Percentiles rank a stretch among this genome's conserved stretches.
These are phyloP conservation scores for Megaleporinus macrocephalus DNA, from an alignment of 2,113 vertebrate genomes.

Conservation along the genomic window DNA sequence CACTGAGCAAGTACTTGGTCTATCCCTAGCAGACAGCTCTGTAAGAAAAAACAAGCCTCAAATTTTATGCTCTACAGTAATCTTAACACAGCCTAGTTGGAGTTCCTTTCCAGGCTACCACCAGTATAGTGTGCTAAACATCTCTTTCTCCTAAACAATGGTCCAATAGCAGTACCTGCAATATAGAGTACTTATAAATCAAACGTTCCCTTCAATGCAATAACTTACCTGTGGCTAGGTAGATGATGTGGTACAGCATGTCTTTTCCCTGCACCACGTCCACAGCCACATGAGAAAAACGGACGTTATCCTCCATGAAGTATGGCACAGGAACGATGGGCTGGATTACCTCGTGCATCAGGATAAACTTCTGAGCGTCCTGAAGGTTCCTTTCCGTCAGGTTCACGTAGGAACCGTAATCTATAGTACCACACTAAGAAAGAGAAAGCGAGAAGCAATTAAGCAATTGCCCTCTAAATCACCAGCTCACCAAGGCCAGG, in stretches of 20 bases:
- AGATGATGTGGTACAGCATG: conserved; percentile 89
- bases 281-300: conserved; percentile 92
- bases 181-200: too few species aligned
- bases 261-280: conserved; percentile 95
- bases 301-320: conserved; percentile 96
- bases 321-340: conserved; percentile 87
- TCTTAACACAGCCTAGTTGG: too few species aligned
- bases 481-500: not conserved
- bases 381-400: conserved; percentile 94
- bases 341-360: conserved; percentile 96
- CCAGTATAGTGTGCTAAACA: too few species aligned
- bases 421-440: conserved; percentile 92
- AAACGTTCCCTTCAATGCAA: too few species aligned
- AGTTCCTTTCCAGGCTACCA: too few species aligned
- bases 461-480: not conserved
- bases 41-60: too few species aligned
- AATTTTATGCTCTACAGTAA: too few species aligned
- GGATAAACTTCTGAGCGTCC: conserved; percentile 94
- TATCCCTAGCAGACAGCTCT: too few species aligned
- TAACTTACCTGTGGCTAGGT: conserved; percentile 92
- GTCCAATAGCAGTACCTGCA: too few species aligned
- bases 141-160: too few species aligned
- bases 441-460: conserved; percentile 25
- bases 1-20: too few species aligned
- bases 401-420: conserved; percentile 91